Evolutionary conservation across 1,140 invertebrate genomes (phyloP), one percentile per base, ranked within the genome.

Genomic region (Atta texana): DNA sequence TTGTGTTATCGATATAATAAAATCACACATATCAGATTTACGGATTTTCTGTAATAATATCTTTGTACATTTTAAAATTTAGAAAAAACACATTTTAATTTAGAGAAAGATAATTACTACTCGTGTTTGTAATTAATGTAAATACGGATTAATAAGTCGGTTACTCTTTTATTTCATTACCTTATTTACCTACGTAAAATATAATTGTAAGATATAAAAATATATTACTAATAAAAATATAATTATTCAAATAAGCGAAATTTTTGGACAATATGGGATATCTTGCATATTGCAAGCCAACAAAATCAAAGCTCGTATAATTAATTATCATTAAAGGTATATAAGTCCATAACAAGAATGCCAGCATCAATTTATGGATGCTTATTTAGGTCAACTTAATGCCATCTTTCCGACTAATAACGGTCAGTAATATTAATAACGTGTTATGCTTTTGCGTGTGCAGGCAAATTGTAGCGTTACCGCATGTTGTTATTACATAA

Each of bases 381-480:
- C 53, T 74, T 84, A 75, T 84, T 84, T 75, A 61, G 80, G 80
- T 84, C 80, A 75, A 61, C 55, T 61, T 84, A 61, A 75, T 84
- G 69, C 69, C 80, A 4, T 44, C 39, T 75, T 75, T 68, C 69
- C 39, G 28, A 75, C 80, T 75, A 75, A 84, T 74, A 75, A 84
- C 28, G 69, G 69, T 61, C 80, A 75, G 80, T 61, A 61, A 63
- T 75, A 44, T 75, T 84, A 84, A 84, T 75, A 84, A 84, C 80
- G n/a, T 49, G 57, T 75, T 74, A 34, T 75, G 80, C 55, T 74
- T 63, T 84, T 69, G 69, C 80, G 71, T 75, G 80, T 63, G 44
- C 68, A 21, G 44, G 16, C 51, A 80, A 80, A 80, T 75, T 74
- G 80, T 51, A 61, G 24, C 55, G 39, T 84, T 84, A 34, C 80